These are phyloP conservation scores for Aplochiton taeniatus DNA, from an alignment of 2,797 vertebrate species.

Conservation along the genomic window DNA sequence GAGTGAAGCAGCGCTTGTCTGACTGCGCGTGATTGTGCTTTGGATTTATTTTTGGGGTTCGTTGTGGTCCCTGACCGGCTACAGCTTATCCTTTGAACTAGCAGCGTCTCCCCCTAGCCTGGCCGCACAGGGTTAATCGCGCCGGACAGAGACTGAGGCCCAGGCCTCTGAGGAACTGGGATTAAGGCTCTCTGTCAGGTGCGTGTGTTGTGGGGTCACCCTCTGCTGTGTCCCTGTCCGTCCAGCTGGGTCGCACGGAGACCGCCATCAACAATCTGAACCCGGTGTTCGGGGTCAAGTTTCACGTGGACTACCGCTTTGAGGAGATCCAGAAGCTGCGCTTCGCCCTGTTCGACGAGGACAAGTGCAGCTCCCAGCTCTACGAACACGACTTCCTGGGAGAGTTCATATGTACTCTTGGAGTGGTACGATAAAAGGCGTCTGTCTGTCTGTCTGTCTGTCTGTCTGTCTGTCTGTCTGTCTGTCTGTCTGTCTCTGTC, in stretches of 20 bases:
- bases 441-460: conserved; percentile 8
- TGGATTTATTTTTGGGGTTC: no score
- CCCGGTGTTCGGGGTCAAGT: conserved; percentile 95
- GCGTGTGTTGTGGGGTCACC: not conserved
- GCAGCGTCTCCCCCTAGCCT: no score
- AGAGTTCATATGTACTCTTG: conserved; percentile 91
- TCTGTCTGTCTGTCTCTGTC: no score
- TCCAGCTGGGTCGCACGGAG: conserved; percentile 90
- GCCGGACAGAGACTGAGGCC: no score
- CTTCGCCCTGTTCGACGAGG: conserved; percentile 96
- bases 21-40: no score
- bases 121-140: no score
- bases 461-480: no score
- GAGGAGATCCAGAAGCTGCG: conserved; percentile 97
- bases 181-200: not conserved
- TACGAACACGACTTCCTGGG: conserved; percentile 97
- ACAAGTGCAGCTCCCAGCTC: conserved; percentile 91
- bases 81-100: no score
- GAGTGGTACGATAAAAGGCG: conserved; percentile 77
- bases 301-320: conserved; percentile 93
- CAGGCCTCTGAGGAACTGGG: no score
- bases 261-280: conserved; percentile 97
- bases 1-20: not conserved
- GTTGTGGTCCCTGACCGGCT: no score
- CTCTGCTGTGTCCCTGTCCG: conserved; percentile 8